Percentiles rank a stretch among this genome's conserved stretches.
phyloP scores from a whole-genome alignment of 2,888 invertebrate species.

The Amorpha juglandis region DNA sequence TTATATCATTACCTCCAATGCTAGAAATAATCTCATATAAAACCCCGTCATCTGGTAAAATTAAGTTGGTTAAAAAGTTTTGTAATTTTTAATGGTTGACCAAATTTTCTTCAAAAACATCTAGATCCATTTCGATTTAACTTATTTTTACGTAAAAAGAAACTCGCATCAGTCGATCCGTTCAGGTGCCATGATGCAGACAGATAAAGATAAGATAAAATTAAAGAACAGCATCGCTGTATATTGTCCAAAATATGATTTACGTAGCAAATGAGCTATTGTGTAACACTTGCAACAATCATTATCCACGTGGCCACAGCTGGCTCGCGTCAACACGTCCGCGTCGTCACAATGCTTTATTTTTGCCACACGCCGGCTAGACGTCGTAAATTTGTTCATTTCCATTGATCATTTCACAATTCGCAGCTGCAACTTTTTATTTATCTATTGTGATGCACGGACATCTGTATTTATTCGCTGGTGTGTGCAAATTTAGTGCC shows the following conservation, averaged over 20 bases:
- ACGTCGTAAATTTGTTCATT: slow-evolving; percentile 47
- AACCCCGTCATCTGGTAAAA: too few relatives aligned
- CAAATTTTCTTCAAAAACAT: too few relatives aligned
- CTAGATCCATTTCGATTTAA: too few relatives aligned
- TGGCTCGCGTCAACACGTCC: slow-evolving; percentile 1
- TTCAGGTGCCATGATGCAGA: too few relatives aligned
- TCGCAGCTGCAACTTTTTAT: slow-evolving; percentile 28
- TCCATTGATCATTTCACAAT: slow-evolving; percentile 31
- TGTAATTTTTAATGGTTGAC: too few relatives aligned
- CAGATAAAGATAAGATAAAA: too few relatives aligned
- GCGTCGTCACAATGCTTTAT: slow-evolving; percentile 29
- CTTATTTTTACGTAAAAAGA: too few relatives aligned
- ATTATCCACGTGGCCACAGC: not conserved
- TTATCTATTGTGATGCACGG: slow-evolving; percentile 29
- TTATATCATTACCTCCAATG: too few relatives aligned
- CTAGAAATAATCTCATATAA: too few relatives aligned
- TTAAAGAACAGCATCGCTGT: too few relatives aligned
- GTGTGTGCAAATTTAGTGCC: not conserved
- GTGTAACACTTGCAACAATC: not conserved
- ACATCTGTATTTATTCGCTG: not conserved
- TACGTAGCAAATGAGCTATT: not conserved
- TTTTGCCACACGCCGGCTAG: slow-evolving; percentile 41
- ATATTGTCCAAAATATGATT: not conserved
- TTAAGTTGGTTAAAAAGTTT: too few relatives aligned
- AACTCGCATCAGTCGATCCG: too few relatives aligned